Conservation (phyloP, 2,888 invertebrate species). For the Macaria notata region DNA sequence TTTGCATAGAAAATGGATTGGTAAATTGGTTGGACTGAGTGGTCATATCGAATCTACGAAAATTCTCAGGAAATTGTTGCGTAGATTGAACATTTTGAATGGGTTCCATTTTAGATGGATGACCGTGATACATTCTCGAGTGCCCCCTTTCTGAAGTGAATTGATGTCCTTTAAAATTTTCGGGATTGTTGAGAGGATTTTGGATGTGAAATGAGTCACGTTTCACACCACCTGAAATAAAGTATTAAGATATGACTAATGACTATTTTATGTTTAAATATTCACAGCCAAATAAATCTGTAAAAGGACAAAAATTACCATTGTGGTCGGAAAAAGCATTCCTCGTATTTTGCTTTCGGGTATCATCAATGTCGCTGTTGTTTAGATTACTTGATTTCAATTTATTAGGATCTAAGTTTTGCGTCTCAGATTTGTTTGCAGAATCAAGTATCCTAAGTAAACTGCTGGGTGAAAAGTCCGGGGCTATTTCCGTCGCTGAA, state of each 20-base stretch:
- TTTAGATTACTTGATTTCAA: constrained; percentile 44
- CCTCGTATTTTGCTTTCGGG: constrained; percentile 55
- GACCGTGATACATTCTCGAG: constrained; percentile 55
- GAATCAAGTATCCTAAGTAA: constrained; percentile 63
- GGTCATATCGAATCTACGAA: constrained; percentile 43
- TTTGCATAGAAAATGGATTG: constrained; percentile 9
- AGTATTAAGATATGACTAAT: background rate
- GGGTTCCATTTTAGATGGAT: constrained; percentile 34
- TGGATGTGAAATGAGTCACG: constrained; percentile 35
- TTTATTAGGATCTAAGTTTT: constrained; percentile 59
- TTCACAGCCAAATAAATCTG: too few species aligned
- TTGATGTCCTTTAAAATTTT: constrained; percentile 37
- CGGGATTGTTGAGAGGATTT: constrained; percentile 23
- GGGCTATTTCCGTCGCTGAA: constrained; percentile 42
- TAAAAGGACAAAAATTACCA: constrained; percentile 37
- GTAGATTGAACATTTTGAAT: constrained; percentile 29
- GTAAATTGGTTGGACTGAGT: constrained; percentile 25
- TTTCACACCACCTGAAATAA: constrained; percentile 49
- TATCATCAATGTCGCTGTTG: constrained; percentile 37
- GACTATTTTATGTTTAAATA: too few species aligned
- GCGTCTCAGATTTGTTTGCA: constrained; percentile 52
- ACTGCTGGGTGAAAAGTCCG: constrained; percentile 45
- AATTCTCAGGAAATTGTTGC: constrained; percentile 32
- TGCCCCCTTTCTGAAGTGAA: constrained; percentile 53
- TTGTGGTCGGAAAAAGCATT: constrained; percentile 46